Evolutionary conservation across 2,113 vertebrate genomes (phyloP).

Genomic region (Atherinomorus stipes): DNA sequence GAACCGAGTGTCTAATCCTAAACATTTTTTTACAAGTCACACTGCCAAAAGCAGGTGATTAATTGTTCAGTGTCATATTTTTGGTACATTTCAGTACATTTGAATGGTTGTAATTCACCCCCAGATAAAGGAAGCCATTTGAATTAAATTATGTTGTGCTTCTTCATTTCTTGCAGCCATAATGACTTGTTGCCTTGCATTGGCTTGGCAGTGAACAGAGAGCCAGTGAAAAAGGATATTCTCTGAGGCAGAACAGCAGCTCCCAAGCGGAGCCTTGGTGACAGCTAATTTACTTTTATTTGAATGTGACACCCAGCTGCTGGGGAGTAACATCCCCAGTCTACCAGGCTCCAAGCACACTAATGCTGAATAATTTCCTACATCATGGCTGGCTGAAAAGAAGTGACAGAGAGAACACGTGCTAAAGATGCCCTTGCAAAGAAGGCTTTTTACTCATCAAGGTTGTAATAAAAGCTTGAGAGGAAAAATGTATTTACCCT

Average conservation of each 20-base stretch:
- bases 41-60: constrained; percentile 24
- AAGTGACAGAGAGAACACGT: constrained; percentile 35
- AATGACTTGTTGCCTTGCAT: constrained; percentile 56
- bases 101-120: constrained; percentile 6
- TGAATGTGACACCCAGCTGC: constrained; percentile 68
- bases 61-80: not conserved
- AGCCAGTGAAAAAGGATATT: constrained; percentile 28
- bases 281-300: constrained; percentile 79
- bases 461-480: constrained; percentile 12
- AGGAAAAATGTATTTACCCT: constrained; percentile 20
- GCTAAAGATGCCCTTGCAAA: constrained; percentile 16
- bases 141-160: constrained; percentile 30
- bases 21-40: not conserved
- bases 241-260: constrained; percentile 63
- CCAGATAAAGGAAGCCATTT: constrained; percentile 19
- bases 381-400: constrained; percentile 59
- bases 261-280: constrained; percentile 52
- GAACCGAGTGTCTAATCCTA: constrained; percentile 17
- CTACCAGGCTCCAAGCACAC: constrained; percentile 33
- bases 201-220: constrained; percentile 37
- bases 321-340: constrained; percentile 47
- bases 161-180: constrained; percentile 40
- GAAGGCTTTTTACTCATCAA: constrained; percentile 1
- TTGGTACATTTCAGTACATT: not conserved
- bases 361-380: constrained; percentile 68